A percentile compares a stretch with the other conserved stretches of the same genome.
These are phyloP conservation scores for Cephalotes varians DNA, from an alignment of 2,888 invertebrate species.

Conservation along the genomic window DNA sequence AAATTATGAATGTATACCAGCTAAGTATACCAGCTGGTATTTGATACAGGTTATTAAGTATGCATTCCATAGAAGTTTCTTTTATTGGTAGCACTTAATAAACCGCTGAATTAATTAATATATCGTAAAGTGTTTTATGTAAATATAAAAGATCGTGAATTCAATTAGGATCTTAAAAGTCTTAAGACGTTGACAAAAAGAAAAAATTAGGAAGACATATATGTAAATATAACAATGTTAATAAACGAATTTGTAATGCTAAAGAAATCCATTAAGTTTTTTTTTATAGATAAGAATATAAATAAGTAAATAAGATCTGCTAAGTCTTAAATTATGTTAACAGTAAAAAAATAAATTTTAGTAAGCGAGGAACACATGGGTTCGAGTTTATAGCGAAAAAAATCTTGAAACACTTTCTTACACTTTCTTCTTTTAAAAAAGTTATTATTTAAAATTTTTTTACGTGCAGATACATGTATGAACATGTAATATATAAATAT, in stretches of 20 bases:
- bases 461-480: neutral
- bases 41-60: conserved; percentile 22
- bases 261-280: neutral
- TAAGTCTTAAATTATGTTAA: neutral
- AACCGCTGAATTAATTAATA: neutral
- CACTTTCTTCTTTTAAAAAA: neutral
- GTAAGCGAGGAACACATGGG: neutral
- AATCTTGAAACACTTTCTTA: neutral
- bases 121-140: neutral
- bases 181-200: neutral
- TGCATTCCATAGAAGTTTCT: neutral
- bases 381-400: neutral
- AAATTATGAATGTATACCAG: neutral
- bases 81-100: neutral
- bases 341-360: neutral
- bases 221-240: neutral
- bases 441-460: neutral
- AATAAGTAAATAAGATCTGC: no score
- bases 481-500: neutral
- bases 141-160: neutral
- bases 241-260: neutral
- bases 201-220: neutral
- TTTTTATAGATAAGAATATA: neutral
- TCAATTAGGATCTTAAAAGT: neutral
- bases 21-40: neutral